These are phyloP conservation scores for Sylvilagus floridanus DNA, from an alignment of 2,797 vertebrate genomes.

Conservation along the genomic window DNA sequence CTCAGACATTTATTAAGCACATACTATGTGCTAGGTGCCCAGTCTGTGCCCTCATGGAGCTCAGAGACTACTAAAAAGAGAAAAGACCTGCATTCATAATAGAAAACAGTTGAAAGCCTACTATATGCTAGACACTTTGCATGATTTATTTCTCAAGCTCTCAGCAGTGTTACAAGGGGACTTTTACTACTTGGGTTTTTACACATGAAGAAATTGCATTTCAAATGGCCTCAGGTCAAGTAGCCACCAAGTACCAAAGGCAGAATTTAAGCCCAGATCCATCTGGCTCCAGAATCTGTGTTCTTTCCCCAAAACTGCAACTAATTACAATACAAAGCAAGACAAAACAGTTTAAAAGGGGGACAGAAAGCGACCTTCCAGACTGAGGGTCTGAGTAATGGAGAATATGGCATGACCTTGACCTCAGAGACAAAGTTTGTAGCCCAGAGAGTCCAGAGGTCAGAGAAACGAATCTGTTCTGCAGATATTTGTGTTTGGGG, in stretches of 20 bases:
- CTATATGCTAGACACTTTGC: not conserved
- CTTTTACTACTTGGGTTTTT: not conserved
- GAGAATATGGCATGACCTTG: not conserved
- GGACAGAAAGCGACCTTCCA: not conserved
- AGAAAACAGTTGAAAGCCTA: not conserved
- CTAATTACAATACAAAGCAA: not conserved
- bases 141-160: not conserved
- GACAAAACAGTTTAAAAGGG: not conserved
- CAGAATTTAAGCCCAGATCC: conserved; percentile 22
- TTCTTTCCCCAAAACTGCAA: not conserved
- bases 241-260: not conserved
- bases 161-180: not conserved
- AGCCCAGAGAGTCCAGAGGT: not conserved
- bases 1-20: not conserved
- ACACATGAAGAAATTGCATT: not conserved
- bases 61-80: not conserved
- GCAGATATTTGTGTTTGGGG: not conserved
- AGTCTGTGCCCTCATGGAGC: not conserved
- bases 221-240: not conserved
- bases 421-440: not conserved
- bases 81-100: not conserved
- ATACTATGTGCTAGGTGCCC: not conserved
- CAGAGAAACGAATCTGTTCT: not conserved
- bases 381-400: not conserved
- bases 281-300: not conserved